phyloP scores from a whole-genome alignment of 2,797 vertebrate species.

The Huso huso region DNA sequence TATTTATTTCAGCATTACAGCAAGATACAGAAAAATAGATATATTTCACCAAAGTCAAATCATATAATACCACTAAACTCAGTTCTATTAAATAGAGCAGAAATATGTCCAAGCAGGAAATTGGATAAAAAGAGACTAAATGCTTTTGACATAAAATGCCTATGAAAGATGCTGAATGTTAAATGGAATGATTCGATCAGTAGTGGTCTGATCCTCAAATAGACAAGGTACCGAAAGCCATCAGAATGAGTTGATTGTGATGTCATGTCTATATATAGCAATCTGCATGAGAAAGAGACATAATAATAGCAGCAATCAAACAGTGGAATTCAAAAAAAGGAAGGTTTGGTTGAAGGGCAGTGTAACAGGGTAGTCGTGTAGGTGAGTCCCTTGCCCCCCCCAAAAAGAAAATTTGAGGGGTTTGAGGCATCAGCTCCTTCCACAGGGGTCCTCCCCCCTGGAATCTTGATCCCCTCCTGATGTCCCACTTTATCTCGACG shows the following conservation, averaged over 20 bases:
- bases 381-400: too few relatives aligned
- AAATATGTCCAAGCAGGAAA: not conserved
- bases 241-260: not conserved
- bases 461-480: too few relatives aligned
- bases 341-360: too few relatives aligned
- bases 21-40: not conserved
- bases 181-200: not conserved
- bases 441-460: too few relatives aligned
- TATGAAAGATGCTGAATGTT: not conserved
- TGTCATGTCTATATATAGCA: not conserved
- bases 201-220: not conserved
- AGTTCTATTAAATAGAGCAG: not conserved
- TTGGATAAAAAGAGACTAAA: not conserved
- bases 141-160: constrained; percentile 2
- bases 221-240: not conserved
- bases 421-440: too few relatives aligned
- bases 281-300: too few relatives aligned
- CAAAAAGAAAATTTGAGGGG: too few relatives aligned
- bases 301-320: too few relatives aligned
- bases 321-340: too few relatives aligned
- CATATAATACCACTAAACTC: not conserved
- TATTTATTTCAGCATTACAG: not conserved
- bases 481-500: too few relatives aligned
- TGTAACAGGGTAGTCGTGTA: too few relatives aligned
- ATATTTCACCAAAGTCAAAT: not conserved